Conservation (phyloP, 2,888 invertebrate species). For the Oconnorella tubifera region DNA sequence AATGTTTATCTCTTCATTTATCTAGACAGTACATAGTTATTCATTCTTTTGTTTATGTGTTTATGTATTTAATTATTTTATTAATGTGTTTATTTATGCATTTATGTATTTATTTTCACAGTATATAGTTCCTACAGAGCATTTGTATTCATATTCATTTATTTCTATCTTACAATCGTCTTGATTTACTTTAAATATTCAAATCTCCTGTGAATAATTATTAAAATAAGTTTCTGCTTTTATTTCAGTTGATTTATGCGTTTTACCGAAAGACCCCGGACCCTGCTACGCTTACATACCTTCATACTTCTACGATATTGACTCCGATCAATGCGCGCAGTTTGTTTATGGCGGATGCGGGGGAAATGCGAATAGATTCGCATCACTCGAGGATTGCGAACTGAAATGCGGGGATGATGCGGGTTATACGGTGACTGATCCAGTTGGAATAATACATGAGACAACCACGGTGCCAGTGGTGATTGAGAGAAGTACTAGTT, state of each 20-base stretch:
- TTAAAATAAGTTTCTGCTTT: background rate
- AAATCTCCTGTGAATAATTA: too few relatives aligned
- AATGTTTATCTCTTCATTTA: too few relatives aligned
- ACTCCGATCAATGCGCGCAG: constrained; percentile 61
- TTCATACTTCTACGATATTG: constrained; percentile 31
- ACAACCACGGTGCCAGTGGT: background rate
- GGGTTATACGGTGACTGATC: background rate
- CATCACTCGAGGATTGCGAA: constrained; percentile 56
- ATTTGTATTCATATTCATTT: too few relatives aligned
- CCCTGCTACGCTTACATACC: constrained; percentile 24
- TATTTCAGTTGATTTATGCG: constrained; percentile 24
- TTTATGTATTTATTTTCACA: too few relatives aligned
- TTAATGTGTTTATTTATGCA: too few relatives aligned
- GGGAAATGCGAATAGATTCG: constrained; percentile 84
- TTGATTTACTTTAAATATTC: background rate
- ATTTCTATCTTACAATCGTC: too few relatives aligned
- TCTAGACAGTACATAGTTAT: too few relatives aligned
- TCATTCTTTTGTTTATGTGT: too few relatives aligned
- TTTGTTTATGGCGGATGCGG: constrained; percentile 82
- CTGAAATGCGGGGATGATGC: constrained; percentile 1
- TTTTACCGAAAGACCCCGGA: constrained; percentile 23
- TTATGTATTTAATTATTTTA: too few relatives aligned
- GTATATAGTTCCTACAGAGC: too few relatives aligned
- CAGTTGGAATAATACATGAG: background rate
- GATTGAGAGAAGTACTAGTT: too few relatives aligned